Percentiles rank a stretch among this genome's conserved stretches.
These are phyloP conservation scores for Ceyx melanurus DNA, from an alignment of 2,113 vertebrate genomes.

Conservation along the genomic window DNA sequence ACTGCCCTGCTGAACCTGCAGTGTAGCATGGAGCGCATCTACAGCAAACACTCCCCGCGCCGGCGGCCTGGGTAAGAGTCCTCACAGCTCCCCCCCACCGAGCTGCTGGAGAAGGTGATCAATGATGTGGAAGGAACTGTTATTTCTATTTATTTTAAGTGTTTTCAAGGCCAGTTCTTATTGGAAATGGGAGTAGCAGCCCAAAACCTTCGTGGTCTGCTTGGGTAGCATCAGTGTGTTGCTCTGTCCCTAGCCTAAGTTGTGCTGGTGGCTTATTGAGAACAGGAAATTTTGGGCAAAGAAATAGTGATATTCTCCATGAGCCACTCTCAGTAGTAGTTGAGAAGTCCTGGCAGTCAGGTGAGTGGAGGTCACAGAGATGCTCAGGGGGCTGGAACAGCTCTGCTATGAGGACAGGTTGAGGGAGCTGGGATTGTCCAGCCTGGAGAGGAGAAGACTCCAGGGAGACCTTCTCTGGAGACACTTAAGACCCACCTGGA, in stretches of 20 bases:
- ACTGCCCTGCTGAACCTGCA: constrained; percentile 95
- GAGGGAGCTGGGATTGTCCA: too few relatives aligned
- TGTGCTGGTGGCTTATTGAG: neutral
- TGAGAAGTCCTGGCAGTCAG: too few relatives aligned
- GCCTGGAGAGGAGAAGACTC: too few relatives aligned
- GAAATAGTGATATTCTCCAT: neutral
- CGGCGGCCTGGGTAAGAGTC: constrained; percentile 86
- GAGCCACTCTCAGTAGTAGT: too few relatives aligned
- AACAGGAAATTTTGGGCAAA: neutral
- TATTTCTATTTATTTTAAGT: neutral
- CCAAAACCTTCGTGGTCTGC: accelerated
- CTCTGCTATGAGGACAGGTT: too few relatives aligned
- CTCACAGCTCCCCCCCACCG: too few relatives aligned
- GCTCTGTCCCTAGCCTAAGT: neutral
- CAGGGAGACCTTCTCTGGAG: too few relatives aligned
- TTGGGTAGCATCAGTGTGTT: neutral
- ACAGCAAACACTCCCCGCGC: constrained; percentile 89
- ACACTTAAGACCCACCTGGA: too few relatives aligned
- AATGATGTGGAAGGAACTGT: neutral
- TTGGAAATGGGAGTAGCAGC: neutral
- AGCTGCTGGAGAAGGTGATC: neutral
- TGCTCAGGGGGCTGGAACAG: too few relatives aligned
- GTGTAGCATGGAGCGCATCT: constrained; percentile 95
- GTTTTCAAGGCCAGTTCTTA: neutral
- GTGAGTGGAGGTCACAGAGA: too few relatives aligned